Base-by-base conservation (phyloP, 2,888 invertebrate genomes). In the Scaptomyza polygonia region DNA sequence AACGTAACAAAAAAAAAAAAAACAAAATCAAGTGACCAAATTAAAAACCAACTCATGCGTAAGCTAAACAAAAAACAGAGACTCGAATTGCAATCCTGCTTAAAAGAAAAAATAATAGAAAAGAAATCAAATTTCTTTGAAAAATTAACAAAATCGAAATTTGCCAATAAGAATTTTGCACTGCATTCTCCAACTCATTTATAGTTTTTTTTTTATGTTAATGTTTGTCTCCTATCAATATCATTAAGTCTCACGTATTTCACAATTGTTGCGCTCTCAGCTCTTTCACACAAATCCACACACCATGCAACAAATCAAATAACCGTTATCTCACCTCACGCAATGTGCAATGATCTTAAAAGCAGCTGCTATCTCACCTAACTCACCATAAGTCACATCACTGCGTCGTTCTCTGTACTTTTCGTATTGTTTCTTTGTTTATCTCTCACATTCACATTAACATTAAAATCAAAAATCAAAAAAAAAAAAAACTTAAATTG, bases 151-250 rank as follows among this genome's bases (percentile, higher is more conserved):
- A 40, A 51, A 47, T 52, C 56, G 40, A 72, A 66, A 79, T 80
- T 80, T 77, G 62, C 76, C 63, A 86, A 86, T 69, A 74, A 65
- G 77, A 86, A 73, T 77, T 16, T 86, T 74, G 84, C 86, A 81
- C 84, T 73, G 73, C 79, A 79, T 84, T 66, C 57, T 66, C 34
- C 34, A 42, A 42, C 61, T 57, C 67, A 66, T 72, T 67, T 66
- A 2, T 14, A 42, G n/a, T n/a, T n/a, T n/a, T n/a, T n/a, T n/a
- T 16, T 40, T 48, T 42, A 14, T 25, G 29, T 7, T 57, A 43
- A 27, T 30, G 40, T 39, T 51, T 30, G 1, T 39, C 14, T 21
- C 43, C 12, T 40, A 43, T 34, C 9, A 8, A 29, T 49, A 29
- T 34, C 14, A 45, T 45, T 45, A 36, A 36, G 29, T 30, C 40